These are phyloP conservation scores for Arrhopalites spinosus DNA, from an alignment of 2,888 invertebrate genomes.

Conservation along the genomic window DNA sequence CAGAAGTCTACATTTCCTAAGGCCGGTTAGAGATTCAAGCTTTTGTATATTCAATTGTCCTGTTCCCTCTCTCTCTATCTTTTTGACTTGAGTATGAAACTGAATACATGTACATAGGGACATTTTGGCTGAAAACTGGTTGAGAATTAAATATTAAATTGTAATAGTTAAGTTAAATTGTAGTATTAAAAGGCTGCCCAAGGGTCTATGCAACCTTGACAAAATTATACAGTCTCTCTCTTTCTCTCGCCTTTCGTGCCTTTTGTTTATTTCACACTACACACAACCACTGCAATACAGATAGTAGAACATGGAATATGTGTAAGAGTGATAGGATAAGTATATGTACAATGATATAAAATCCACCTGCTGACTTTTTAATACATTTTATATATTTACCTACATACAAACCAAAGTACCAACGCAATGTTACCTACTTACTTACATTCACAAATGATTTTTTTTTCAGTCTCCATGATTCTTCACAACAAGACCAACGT, in stretches of 20 bases:
- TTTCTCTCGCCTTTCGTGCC: not conserved
- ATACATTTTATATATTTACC: not conserved
- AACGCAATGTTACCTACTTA: constrained; percentile 16
- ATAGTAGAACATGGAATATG: not conserved
- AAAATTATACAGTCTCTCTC: constrained; percentile 17
- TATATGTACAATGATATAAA: no score
- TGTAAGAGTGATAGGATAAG: no score
- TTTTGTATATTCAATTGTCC: not conserved
- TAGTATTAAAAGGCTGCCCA: constrained; percentile 5
- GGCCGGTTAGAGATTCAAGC: not conserved
- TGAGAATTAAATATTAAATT: constrained; percentile 5
- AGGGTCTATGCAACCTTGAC: constrained; percentile 31
- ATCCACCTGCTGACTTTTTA: no score
- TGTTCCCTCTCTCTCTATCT: not conserved
- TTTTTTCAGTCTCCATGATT: not conserved
- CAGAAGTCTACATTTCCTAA: not conserved
- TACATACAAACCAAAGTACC: no score
- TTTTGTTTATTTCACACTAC: not conserved
- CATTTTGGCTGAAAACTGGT: constrained; percentile 9
- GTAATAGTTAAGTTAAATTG: not conserved
- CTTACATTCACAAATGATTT: constrained; percentile 14
- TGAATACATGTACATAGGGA: not conserved
- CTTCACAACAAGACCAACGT: not conserved
- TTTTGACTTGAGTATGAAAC: not conserved
- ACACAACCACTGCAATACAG: not conserved